Evolutionary conservation across 2,797 vertebrate species (phyloP).

Genomic region (Masticophis lateralis): DNA sequence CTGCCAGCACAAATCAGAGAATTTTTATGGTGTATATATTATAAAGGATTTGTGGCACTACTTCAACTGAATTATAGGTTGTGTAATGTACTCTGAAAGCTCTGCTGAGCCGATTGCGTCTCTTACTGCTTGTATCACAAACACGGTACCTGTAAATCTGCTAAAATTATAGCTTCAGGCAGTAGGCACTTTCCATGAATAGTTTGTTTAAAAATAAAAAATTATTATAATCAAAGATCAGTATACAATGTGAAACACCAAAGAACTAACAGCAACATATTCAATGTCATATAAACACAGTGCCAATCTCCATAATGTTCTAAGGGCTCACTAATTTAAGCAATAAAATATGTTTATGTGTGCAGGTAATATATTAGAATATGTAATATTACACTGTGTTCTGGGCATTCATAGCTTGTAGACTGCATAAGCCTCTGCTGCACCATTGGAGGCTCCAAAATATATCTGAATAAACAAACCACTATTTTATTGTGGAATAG

Average conservation of each 20-base stretch:
- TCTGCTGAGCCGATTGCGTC: conserved; percentile 40
- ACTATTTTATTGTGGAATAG: neutral
- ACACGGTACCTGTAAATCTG: conserved; percentile 31
- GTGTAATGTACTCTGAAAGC: conserved; percentile 46
- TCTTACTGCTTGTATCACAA: conserved; percentile 24
- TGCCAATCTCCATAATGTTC: neutral
- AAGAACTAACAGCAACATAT: conserved; percentile 4
- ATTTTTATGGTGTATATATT: conserved; percentile 23
- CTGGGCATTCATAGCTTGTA: neutral
- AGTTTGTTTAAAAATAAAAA: conserved; percentile 43
- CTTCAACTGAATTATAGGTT: conserved; percentile 28
- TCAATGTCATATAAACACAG: conserved; percentile 1
- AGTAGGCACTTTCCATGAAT: conserved; percentile 17
- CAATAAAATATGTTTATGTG: neutral
- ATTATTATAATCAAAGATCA: conserved; percentile 17
- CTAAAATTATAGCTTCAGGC: conserved; percentile 39
- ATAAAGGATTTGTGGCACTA: conserved; percentile 39
- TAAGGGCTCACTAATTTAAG: neutral
- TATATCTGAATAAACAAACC: neutral
- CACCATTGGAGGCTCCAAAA: neutral
- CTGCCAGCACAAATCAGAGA: conserved; percentile 42
- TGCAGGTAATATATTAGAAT: neutral
- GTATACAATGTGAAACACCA: neutral
- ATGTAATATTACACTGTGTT: neutral
- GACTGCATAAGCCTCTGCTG: neutral